Evolutionary conservation across 2,113 vertebrate genomes (phyloP), one percentile per base, ranked within the genome.

Genomic region (Piliocolobus tephrosceles): DNA sequence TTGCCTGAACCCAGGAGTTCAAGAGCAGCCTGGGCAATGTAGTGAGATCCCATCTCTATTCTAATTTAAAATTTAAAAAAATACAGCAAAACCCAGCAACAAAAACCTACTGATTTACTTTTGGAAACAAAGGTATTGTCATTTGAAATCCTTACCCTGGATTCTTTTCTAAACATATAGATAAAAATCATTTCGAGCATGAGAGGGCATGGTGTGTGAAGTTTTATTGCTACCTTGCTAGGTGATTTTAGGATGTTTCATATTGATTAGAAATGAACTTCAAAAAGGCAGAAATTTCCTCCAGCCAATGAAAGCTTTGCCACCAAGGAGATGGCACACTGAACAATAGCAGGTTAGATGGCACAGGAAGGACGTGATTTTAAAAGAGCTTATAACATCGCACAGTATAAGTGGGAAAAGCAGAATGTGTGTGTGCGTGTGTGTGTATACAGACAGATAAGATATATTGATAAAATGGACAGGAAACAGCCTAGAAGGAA

Each of bases 191-290:
- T 23, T 86, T 18, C 47, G 73, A 78, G 27, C 35, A n/a, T 18
- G 5, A 47, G 25, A 89, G 38, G 70, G 6, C n/a, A 47, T 38
- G 68, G 38, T 76, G 8, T 17, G 8, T 82, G 3, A 45, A 25
- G 18, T 76, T 45, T 75, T 55, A 57, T 68, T 47, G 18, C 73
- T 30, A 25, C 22, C 32, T 76, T n/a, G 16, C n/a, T 22, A 78
- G 38, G 58, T 72, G 66, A 57, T 27, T 81, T 64, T 50, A 92
- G 55, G 22, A 22, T 70, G 30, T 76, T 55, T 68, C 52, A 45
- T 68, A 93, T 8, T 91, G n/a, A 81, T 88, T 88, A 22, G 32
- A 81, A 91, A 91, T 35, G 70, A 93, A 4, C 64, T 30, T 66
- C 20, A 22, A 66, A 83, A 70, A 23, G 27, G 55, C 78, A 76